Evolutionary conservation across 2,888 invertebrate species (phyloP), one percentile per base, ranked within the genome.

Genomic region (Eretmocerus hayati): DNA sequence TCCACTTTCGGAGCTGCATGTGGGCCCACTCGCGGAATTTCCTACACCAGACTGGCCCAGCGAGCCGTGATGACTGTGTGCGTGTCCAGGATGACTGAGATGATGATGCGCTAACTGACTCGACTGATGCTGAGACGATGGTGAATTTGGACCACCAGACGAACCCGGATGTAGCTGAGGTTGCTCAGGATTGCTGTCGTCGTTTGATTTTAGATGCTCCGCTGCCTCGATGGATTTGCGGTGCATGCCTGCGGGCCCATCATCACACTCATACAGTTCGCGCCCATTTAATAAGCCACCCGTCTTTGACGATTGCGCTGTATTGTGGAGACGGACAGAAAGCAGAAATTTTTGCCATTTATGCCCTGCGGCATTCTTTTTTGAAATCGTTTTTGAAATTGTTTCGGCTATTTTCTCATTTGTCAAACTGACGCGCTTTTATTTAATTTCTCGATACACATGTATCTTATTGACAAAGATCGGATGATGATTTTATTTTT

Each of bases 191-290:
- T 78, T 87, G 66, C 81, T 81, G 61, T 80, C 79, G 48, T 81
- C 81, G 56, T 80, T 79, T 64, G 92, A 92, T 73, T 91, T 93
- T 56, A 96, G 83, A 70, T 94, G 90, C 63, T 91, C 91, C 57
- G 96, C 93, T 46, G 97, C 96, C 78, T 97, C 97, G 67, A 96
- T 75, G 42, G 94, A 95, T 77, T 97, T 97, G 65, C 96, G 87
- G 77, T 97, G 97, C 97, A 97, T 97, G 72, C 97, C 97, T 97
- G 75, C 60, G 69, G 71, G 67, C 60, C 71, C 70, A 70, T 68
- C 70, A 70, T 68, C 67, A 69, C 70, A 69, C 69, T 70, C 70
- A 71, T 70, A 69, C 69, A 69, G 65, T 64, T 71, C 68, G 55
- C 58, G 59, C 67, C 69, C 69, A 62, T 70, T 69, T 69, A 64